Percentiles rank a stretch among this genome's conserved stretches.
These are phyloP conservation scores for Mastacembelus armatus DNA, from an alignment of 2,797 vertebrate species.

Conservation along the genomic window DNA sequence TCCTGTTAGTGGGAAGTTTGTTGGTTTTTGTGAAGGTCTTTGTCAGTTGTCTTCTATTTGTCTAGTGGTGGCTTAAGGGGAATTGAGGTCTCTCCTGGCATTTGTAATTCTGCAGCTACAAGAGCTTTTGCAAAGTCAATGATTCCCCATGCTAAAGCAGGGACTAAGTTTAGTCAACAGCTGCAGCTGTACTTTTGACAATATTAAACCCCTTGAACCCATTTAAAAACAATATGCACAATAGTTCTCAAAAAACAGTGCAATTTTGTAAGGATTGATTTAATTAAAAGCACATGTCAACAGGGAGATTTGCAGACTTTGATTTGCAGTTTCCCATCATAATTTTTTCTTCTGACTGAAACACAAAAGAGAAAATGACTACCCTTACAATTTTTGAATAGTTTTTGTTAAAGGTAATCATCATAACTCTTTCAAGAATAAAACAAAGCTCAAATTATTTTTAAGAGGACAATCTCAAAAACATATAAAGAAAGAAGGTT, in stretches of 20 bases:
- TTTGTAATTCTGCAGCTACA: slow-evolving; percentile 56
- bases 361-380: slow-evolving; percentile 1
- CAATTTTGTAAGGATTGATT: slow-evolving; percentile 17
- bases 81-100: slow-evolving; percentile 44
- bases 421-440: background rate
- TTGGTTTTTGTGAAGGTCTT: slow-evolving; percentile 39
- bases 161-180: slow-evolving; percentile 42
- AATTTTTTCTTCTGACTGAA: background rate
- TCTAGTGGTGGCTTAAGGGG: slow-evolving; percentile 35
- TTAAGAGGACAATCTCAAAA: no score
- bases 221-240: slow-evolving; percentile 17
- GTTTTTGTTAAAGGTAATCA: slow-evolving; percentile 16
- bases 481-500: no score
- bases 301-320: slow-evolving; percentile 7
- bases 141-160: slow-evolving; percentile 39
- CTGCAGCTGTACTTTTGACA: slow-evolving; percentile 36
- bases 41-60: slow-evolving; percentile 38
- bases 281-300: slow-evolving; percentile 40
- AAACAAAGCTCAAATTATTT: background rate
- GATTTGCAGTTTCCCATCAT: slow-evolving; percentile 16
- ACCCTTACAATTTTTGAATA: background rate
- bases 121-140: slow-evolving; percentile 54
- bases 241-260: slow-evolving; percentile 18
- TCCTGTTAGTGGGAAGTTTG: slow-evolving; percentile 13
- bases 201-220: slow-evolving; percentile 19